Percentiles rank a stretch among this genome's conserved stretches.
phyloP scores from a whole-genome alignment of 1,140 invertebrate genomes.

The Idris sp. region DNA sequence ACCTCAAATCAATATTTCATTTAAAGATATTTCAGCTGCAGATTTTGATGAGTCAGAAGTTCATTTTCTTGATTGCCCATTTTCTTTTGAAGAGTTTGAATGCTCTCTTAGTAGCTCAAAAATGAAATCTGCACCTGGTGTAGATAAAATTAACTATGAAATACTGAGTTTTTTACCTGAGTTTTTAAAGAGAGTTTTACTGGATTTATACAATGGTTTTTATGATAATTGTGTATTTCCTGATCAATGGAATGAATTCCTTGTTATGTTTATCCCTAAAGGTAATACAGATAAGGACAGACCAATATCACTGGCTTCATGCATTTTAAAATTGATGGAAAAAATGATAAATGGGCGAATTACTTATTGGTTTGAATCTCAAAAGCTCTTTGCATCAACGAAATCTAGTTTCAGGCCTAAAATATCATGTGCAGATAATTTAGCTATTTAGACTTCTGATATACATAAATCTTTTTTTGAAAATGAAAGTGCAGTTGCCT shows the following conservation, averaged over 20 bases:
- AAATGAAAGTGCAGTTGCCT: constrained; percentile 10
- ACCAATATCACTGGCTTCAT: too few species aligned
- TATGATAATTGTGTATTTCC: constrained; percentile 33
- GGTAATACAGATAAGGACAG: constrained; percentile 45
- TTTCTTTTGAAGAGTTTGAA: constrained; percentile 30
- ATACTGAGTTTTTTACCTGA: constrained; percentile 40
- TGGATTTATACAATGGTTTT: constrained; percentile 58
- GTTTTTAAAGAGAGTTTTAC: constrained; percentile 21
- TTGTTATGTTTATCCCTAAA: constrained; percentile 59
- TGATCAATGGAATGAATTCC: constrained; percentile 39
- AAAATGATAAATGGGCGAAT: constrained; percentile 49
- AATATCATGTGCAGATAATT: constrained; percentile 43
- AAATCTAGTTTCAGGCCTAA: constrained; percentile 47
- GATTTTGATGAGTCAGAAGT: too few species aligned
- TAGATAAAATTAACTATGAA: constrained; percentile 52
- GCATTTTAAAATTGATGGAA: constrained; percentile 49
- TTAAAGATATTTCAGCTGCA: too few species aligned
- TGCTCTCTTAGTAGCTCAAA: constrained; percentile 6
- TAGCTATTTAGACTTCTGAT: constrained; percentile 29
- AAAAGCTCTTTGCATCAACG: constrained; percentile 12
- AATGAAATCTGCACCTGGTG: constrained; percentile 36
- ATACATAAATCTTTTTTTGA: constrained; percentile 28
- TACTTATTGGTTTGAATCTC: constrained; percentile 35
- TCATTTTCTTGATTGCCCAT: constrained; percentile 3
- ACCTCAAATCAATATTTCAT: too few species aligned